Conservation (phyloP, 2,888 invertebrate genomes). For the Acronicta leporina region DNA sequence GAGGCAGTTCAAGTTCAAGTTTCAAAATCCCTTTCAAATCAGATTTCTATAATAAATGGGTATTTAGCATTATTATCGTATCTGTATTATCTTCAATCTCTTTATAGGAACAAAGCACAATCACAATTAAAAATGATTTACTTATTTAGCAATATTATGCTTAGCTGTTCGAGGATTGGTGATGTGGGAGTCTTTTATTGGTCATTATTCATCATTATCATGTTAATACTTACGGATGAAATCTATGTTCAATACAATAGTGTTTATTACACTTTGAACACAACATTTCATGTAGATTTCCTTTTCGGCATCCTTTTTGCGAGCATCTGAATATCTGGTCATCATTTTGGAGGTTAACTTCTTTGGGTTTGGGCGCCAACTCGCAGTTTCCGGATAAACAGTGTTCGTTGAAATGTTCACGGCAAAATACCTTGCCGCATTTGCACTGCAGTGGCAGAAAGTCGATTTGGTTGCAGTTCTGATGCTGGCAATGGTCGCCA, state of each 20-base stretch:
- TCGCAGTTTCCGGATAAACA: slow-evolving; percentile 87
- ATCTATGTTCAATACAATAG: slow-evolving; percentile 92
- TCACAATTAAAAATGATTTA: too few species aligned
- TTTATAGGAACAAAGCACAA: too few species aligned
- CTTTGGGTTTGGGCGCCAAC: slow-evolving; percentile 77
- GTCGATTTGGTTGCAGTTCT: slow-evolving; percentile 91
- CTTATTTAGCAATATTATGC: too few species aligned
- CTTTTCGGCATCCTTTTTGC: slow-evolving; percentile 88
- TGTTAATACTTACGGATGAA: slow-evolving; percentile 81
- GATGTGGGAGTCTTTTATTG: neutral
- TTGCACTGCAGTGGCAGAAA: slow-evolving; percentile 92
- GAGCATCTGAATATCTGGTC: slow-evolving; percentile 88
- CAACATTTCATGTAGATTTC: slow-evolving; percentile 90
- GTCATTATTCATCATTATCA: neutral
- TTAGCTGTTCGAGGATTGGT: too few species aligned
- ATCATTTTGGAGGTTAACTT: slow-evolving; percentile 76
- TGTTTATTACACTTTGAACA: slow-evolving; percentile 91
- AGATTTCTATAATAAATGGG: too few species aligned
- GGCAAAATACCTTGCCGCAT: slow-evolving; percentile 91
- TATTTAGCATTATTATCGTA: too few species aligned
- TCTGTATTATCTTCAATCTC: too few species aligned
- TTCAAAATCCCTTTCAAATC: too few species aligned
- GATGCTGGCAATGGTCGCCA: slow-evolving; percentile 90
- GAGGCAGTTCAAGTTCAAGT: too few species aligned
- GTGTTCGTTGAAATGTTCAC: slow-evolving; percentile 90